Evolutionary conservation across 1,140 invertebrate genomes (phyloP), one percentile per base, ranked within the genome.

Genomic region (Mamestra configurata): DNA sequence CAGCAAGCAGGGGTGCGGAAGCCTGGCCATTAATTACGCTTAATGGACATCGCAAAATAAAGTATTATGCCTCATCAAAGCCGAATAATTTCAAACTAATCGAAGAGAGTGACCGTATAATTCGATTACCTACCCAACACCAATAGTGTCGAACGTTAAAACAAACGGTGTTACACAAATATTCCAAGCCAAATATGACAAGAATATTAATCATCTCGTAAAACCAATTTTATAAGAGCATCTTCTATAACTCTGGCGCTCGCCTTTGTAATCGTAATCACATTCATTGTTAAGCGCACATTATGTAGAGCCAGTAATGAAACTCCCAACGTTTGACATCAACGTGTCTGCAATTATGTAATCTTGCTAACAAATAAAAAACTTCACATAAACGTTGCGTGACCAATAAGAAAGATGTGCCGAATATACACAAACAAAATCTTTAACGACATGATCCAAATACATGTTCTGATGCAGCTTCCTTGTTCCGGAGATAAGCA

Each of bases 81-180:
- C 59, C 51, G n/a, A 53, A 37, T 37, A 18, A 77, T 71, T 31
- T 40, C n/a, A 57, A 43, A 61, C 46, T 79, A 80, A 83, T 80
- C 70, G 79, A 22, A 13, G 20, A 55, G 40, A 83, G 79, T 80
- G 61, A 24, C 11, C 40, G 72, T 71, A 53, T 78, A 78, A 49
- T 31, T 73, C 53, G 27, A 37, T 57, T 43, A 73, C 1, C n/a
- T n/a, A 37, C 15, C 40, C 31, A 43, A 20, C 13, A 27, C 37
- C 20, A 31, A 57, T 76, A 61, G 37, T 55, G 53, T 57, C 20
- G 35, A 20, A 49, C 4, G 11, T 31, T 57, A 57, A 49, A 49
- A 49, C 61, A 66, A 27, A 31, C 31, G 31, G 10, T 20, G 15
- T 49, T 13, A 31, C 15, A 49, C 13, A 49, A 46, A 49, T 49